These are phyloP conservation scores for Malthinus flaveolus DNA, from an alignment of 2,888 invertebrate genomes.

Conservation along the genomic window DNA sequence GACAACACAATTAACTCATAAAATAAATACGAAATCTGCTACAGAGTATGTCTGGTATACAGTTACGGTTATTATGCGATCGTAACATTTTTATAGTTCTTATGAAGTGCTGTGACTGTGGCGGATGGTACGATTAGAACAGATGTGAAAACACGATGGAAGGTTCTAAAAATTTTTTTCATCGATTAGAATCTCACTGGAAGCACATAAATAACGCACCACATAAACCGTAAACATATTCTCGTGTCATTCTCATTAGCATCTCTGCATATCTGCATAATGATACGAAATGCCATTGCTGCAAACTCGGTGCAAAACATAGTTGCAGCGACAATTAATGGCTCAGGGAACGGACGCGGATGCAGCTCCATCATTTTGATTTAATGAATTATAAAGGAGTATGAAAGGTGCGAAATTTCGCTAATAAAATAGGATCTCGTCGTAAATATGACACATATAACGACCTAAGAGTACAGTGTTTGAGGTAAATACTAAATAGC, in stretches of 20 bases:
- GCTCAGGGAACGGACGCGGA: too few species aligned
- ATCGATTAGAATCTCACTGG: too few species aligned
- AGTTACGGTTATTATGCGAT: slow-evolving; percentile 53
- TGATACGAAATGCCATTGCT: slow-evolving; percentile 19
- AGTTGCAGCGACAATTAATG: too few species aligned
- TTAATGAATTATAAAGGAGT: not conserved
- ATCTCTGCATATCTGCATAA: slow-evolving; percentile 22
- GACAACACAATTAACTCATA: slow-evolving; percentile 54
- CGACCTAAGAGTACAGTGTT: slow-evolving; percentile 22
- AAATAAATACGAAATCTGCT: slow-evolving; percentile 51
- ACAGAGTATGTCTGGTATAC: slow-evolving; percentile 52
- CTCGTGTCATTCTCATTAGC: slow-evolving; percentile 24
- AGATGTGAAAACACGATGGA: slow-evolving; percentile 28
- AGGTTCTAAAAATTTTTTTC: not conserved
- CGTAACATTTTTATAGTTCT: slow-evolving; percentile 54
- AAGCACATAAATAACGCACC: too few species aligned
- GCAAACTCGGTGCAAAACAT: slow-evolving; percentile 17
- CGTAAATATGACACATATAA: slow-evolving; percentile 14
- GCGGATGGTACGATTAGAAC: slow-evolving; percentile 30
- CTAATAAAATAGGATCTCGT: not conserved
- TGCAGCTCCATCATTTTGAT: too few species aligned
- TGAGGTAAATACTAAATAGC: slow-evolving; percentile 30
- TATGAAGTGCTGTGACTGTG: slow-evolving; percentile 39
- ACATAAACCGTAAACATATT: slow-evolving; percentile 15
- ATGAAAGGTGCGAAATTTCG: not conserved